phyloP scores from a whole-genome alignment of 1,140 invertebrate genomes.

The Hypsibius dujardini region DNA sequence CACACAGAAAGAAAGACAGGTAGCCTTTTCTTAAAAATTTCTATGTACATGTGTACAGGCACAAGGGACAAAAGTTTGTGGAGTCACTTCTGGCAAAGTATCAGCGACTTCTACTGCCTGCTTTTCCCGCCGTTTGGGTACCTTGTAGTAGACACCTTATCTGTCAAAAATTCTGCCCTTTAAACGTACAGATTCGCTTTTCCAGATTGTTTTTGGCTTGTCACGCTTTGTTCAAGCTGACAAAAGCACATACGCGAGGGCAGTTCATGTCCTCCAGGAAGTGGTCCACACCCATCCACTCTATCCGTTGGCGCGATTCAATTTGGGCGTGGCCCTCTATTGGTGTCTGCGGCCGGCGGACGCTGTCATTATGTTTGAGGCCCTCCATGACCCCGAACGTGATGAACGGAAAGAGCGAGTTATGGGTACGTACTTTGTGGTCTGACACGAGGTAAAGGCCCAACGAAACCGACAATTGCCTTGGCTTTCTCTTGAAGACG shows the following conservation, averaged over 20 bases:
- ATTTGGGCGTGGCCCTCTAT: background rate
- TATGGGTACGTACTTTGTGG: background rate
- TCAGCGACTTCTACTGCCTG: no score
- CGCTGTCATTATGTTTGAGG: background rate
- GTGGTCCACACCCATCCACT: background rate
- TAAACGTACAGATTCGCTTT: background rate
- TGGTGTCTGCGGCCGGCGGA: background rate
- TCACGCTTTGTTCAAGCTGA: background rate
- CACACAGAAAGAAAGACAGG: no score
- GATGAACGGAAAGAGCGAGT: background rate
- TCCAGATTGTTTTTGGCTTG: slow-evolving; percentile 5
- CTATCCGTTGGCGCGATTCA: background rate
- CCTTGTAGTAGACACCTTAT: no score
- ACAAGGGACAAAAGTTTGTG: no score
- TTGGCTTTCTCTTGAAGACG: background rate
- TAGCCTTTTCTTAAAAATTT: background rate
- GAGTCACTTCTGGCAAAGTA: no score
- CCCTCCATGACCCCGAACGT: background rate
- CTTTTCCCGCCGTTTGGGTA: no score
- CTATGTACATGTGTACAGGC: background rate
- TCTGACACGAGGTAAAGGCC: background rate
- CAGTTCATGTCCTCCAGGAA: background rate
- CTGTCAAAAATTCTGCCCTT: no score
- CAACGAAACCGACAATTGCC: background rate
- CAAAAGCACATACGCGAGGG: background rate